Evolutionary conservation across 2,113 vertebrate genomes (phyloP).

Genomic region (Dendropsophus ebraccatus): DNA sequence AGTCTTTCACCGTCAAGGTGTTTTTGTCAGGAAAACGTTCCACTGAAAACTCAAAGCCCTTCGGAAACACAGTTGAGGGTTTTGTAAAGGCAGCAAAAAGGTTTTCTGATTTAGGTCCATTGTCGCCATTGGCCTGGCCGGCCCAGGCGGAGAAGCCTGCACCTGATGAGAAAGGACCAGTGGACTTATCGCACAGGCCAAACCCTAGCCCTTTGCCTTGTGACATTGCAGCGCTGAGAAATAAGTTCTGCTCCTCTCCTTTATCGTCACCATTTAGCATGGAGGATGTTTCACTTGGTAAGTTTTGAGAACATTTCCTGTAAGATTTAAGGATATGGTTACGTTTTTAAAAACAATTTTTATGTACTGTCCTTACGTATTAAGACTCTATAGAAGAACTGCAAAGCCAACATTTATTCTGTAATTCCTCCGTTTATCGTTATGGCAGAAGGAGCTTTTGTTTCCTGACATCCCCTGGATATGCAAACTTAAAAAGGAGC

Average conservation of each 20-base stretch:
- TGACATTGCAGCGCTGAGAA: slow-evolving; percentile 41
- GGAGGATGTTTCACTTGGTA: slow-evolving; percentile 28
- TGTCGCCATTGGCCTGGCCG: slow-evolving; percentile 56
- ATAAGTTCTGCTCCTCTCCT: slow-evolving; percentile 23
- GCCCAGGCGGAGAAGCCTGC: slow-evolving; percentile 57
- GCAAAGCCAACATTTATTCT: no score
- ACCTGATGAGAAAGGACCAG: slow-evolving; percentile 27
- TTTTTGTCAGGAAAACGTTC: slow-evolving; percentile 61
- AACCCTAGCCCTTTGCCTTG: slow-evolving; percentile 30
- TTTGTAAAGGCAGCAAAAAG: slow-evolving; percentile 61
- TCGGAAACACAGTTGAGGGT: slow-evolving; percentile 62
- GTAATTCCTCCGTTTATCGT: no score
- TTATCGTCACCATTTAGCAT: not conserved
- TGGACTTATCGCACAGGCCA: not conserved
- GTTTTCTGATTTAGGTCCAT: slow-evolving; percentile 63
- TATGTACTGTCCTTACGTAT: no score
- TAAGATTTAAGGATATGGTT: no score
- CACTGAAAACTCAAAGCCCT: slow-evolving; percentile 59
- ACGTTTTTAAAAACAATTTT: no score
- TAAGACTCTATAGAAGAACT: no score
- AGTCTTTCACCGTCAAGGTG: slow-evolving; percentile 34
- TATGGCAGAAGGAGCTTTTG: no score
- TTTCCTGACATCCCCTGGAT: no score
- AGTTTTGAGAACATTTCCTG: slow-evolving; percentile 37
- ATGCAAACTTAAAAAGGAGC: no score